phyloP scores from a whole-genome alignment of 2,113 vertebrate species.

The Eubucco bourcierii region DNA sequence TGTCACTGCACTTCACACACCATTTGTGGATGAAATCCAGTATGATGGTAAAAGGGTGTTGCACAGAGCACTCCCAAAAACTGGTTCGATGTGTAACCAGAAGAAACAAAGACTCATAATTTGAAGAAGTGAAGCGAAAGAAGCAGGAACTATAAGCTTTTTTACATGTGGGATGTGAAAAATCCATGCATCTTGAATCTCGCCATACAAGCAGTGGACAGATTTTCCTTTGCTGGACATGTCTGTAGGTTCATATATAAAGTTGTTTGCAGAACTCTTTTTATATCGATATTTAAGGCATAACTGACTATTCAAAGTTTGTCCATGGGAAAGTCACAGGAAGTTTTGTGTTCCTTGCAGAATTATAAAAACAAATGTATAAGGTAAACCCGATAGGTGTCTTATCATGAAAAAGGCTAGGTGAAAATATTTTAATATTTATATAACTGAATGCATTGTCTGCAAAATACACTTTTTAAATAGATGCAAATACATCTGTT shows the following conservation, averaged over 20 bases:
- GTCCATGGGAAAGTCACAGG: neutral
- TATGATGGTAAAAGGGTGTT: neutral
- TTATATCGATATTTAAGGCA: neutral
- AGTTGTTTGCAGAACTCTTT: neutral
- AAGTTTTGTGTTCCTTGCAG: neutral
- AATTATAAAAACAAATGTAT: neutral
- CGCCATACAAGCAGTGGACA: neutral
- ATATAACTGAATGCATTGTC: neutral
- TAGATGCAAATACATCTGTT: neutral
- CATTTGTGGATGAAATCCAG: neutral
- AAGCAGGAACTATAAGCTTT: neutral
- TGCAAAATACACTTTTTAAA: neutral
- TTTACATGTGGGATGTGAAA: neutral
- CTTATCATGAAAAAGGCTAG: neutral
- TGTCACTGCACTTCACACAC: neutral
- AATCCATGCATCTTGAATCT: neutral
- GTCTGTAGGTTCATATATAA: neutral
- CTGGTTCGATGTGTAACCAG: neutral
- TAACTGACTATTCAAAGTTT: neutral
- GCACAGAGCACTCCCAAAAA: neutral
- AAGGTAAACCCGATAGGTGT: neutral
- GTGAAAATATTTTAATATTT: neutral
- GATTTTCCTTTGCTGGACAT: neutral
- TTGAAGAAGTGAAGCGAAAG: neutral
- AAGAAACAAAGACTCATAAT: neutral